Percentiles rank a stretch among this genome's conserved stretches.
phyloP scores from a whole-genome alignment of 2,888 invertebrate species.

The Ashinkailepas kermadecensis region DNA sequence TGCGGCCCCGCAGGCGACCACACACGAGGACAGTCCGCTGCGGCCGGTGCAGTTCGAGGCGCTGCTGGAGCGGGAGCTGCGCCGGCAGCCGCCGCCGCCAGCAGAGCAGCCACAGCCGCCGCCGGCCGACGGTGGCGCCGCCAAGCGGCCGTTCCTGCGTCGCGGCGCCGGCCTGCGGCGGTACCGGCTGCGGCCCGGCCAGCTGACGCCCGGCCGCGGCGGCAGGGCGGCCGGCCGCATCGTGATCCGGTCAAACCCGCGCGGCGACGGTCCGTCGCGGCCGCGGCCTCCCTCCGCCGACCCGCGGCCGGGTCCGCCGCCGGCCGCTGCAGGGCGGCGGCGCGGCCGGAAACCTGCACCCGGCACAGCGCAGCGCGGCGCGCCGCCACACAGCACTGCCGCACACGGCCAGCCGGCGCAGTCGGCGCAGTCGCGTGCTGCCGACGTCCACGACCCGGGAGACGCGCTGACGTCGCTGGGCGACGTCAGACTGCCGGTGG shows the following conservation, averaged over 20 bases:
- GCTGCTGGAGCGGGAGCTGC: not conserved
- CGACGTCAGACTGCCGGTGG: not conserved
- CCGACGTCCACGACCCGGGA: not conserved
- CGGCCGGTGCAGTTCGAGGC: not conserved
- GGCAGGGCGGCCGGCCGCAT: not conserved
- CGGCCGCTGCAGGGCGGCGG: too few relatives aligned
- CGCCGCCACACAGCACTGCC: not conserved
- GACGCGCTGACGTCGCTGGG: not conserved
- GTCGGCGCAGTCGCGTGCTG: not conserved
- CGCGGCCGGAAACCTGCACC: too few relatives aligned
- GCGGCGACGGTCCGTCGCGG: not conserved
- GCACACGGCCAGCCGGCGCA: not conserved
- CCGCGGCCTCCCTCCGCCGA: not conserved
- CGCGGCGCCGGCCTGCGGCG: conserved; percentile 3
- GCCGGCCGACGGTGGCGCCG: not conserved
- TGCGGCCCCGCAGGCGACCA: too few relatives aligned
- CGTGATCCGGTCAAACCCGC: not conserved
- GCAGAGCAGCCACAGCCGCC: not conserved
- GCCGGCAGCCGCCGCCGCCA: not conserved
- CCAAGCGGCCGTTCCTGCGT: not conserved
- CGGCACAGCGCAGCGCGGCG: too few relatives aligned
- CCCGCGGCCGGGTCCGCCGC: too few relatives aligned
- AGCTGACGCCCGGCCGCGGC: too few relatives aligned
- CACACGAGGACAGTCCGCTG: not conserved
- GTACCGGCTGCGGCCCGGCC: not conserved